phyloP scores from a whole-genome alignment of 35 echinoderm and acorn worm genomes.

The Anneissia japonica region DNA sequence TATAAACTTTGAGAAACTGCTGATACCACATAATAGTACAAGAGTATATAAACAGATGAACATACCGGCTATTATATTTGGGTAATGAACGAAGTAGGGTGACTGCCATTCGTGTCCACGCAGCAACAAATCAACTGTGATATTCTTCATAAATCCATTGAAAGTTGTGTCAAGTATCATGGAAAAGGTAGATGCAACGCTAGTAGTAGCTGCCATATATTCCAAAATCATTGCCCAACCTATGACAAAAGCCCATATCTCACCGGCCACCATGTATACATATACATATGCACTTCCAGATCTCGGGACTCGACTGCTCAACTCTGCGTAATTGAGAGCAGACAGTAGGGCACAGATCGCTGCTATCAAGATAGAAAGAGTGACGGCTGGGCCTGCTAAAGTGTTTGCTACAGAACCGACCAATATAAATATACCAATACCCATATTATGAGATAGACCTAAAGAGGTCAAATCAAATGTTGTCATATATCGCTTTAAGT shows the following conservation, averaged over 20 bases:
- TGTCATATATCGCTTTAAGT: conserved; percentile 14
- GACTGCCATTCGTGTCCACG: conserved; percentile 41
- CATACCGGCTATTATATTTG: conserved; percentile 46
- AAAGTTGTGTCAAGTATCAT: conserved; percentile 53
- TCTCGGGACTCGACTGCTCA: conserved; percentile 41
- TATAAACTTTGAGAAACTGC: conserved; percentile 46
- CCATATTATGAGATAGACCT: conserved; percentile 29
- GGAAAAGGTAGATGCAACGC: conserved; percentile 46
- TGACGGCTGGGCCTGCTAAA: conserved; percentile 41
- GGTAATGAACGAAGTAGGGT: conserved; percentile 36
- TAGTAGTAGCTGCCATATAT: conserved; percentile 21
- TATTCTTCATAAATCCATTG: conserved; percentile 24
- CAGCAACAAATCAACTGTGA: conserved; percentile 44
- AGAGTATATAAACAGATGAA: neutral
- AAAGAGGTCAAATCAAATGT: conserved; percentile 36
- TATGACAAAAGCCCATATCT: conserved; percentile 66
- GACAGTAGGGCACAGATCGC: conserved; percentile 52
- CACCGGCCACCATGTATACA: conserved; percentile 58
- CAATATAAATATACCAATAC: conserved; percentile 35
- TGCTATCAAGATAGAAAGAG: conserved; percentile 39
- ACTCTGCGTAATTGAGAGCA: conserved; percentile 66
- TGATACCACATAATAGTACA: conserved; percentile 15
- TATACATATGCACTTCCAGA: conserved; percentile 65
- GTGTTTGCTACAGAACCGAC: conserved; percentile 39
- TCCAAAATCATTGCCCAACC: conserved; percentile 69